These are phyloP conservation scores for Triplophysa tibetana DNA, from an alignment of 2,113 vertebrate species.

Conservation along the genomic window DNA sequence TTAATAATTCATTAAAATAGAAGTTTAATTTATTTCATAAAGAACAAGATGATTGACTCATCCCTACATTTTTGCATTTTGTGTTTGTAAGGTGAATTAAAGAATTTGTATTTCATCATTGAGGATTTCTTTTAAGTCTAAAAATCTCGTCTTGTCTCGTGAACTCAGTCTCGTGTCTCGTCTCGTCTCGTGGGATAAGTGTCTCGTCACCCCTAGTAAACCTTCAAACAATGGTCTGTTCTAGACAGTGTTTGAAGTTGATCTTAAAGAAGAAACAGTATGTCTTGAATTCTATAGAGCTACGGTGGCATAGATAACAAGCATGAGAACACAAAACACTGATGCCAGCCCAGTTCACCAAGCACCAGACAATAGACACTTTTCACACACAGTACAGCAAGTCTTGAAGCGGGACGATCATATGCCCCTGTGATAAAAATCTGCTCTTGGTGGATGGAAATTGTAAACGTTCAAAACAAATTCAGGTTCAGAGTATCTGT, in stretches of 20 bases:
- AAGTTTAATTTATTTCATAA: no score
- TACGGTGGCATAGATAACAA: neutral
- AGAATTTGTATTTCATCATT: no score
- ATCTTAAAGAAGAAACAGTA: neutral
- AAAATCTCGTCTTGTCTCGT: no score
- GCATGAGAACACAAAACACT: neutral
- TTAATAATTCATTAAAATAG: no score
- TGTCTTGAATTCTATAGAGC: neutral
- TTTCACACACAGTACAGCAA: neutral
- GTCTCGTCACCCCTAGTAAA: neutral
- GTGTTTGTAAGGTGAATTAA: no score
- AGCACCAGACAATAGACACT: neutral
- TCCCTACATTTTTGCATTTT: no score
- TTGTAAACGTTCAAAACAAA: conserved; percentile 23
- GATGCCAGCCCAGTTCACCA: conserved; percentile 16
- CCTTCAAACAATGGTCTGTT: neutral
- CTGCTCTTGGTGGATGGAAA: conserved; percentile 29
- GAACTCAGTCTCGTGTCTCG: no score
- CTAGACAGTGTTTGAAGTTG: neutral
- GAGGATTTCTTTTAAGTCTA: no score
- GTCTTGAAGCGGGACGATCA: neutral
- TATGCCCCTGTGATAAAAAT: no score
- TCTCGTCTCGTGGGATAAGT: no score
- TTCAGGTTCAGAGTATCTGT: conserved; percentile 14
- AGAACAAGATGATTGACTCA: no score